Evolutionary conservation across 2,888 invertebrate genomes (phyloP), one percentile per base, ranked within the genome.

Genomic region (Rhabditoides inermis): DNA sequence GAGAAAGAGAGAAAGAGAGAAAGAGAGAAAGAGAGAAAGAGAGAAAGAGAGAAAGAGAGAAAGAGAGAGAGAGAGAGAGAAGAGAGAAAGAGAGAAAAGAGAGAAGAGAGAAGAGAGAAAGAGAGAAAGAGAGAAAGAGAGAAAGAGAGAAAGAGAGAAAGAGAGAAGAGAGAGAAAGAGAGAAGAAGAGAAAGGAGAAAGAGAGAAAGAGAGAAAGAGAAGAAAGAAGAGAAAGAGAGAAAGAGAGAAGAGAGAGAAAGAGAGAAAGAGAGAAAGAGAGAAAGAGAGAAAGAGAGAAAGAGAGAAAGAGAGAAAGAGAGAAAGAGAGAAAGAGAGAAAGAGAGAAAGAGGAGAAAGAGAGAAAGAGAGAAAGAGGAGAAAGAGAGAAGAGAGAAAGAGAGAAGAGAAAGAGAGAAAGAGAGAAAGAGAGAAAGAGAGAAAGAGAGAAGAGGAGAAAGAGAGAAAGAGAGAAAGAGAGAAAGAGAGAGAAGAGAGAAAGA

Each of bases 311-410:
- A 15, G 32, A 32, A 10, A 32, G 32, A 15, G 32, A 32, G 10
- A 32, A 15, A 32, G 32, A 45, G 36, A 49, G 48, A 45, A 48
- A 56, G 51, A 49, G 46, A 45, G 52, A 35, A 25, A 36, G 15
- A 12, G 15, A 27, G 30, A 28, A 22, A 49, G 28, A 26, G 35
- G 23, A 39, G 30, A 18, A n/a, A 37, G 39, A 49, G 30, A 25
- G 30, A 27, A 1, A 30, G 22, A 23, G 2, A 41, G 22, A 41
- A n/a, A 15, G 30, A 18, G 20, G 40, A 40, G 40, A 40, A 20
- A 47, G 47, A 47, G 51, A 55, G 48, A 51, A 47, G 44, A 12
- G 5, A 7, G 22, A 12, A 36, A 18, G 28, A 27, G 10, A 32
- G 15, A 28, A 20, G 23, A 44, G 35, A 37, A 45, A 4, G 10